Base-by-base conservation (phyloP, 1,140 invertebrate species). In the Zaprionus vittiger region DNA sequence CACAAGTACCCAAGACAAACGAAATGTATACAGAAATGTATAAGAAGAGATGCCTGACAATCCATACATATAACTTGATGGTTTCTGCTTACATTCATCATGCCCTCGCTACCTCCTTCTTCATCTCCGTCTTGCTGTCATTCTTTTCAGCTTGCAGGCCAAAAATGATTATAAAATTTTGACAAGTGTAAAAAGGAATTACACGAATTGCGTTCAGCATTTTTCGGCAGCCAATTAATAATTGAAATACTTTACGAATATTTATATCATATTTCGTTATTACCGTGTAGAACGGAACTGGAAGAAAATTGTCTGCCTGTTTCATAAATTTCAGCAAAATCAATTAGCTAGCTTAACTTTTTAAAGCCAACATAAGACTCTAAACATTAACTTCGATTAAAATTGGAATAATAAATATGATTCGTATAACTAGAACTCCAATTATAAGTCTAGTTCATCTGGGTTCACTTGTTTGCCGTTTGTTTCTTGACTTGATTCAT, bases 111-210 rank as follows among this genome's bases (percentile, higher is more conserved):
- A n/a, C 28, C 11, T 28, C 26, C 22, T 17, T 11, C 55, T 11
- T 20, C 9, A 7, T 26, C 37, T n/a, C 2, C 41, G 9, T 28
- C 37, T 54, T 12, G n/a, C 26, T 24, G 31, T 34, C 31, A 34
- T 34, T 3, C 5, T 28, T 6, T 28, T 1, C 26, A 28, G 6
- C 1, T 28, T 7, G 57, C 31, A 12, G 14, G 2, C 2, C 24
- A 64, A 15, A 63, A 38, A 28, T 47, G 2, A 26, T 41, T 60
- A 77, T 55, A 69, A 66, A 83, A 79, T 75, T 75, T 68, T 79
- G 80, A 78, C 69, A 82, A 78, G 75, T 82, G 80, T 66, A 63
- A 62, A 81, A 79, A 75, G 28, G n/a, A 72, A 62, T 63, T 26
- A 34, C 17, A 56, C 15, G 26, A 68, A 69, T 68, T 73, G 54